Evolutionary conservation across 2,888 invertebrate species (phyloP).

Genomic region (Apodemia mormo): DNA sequence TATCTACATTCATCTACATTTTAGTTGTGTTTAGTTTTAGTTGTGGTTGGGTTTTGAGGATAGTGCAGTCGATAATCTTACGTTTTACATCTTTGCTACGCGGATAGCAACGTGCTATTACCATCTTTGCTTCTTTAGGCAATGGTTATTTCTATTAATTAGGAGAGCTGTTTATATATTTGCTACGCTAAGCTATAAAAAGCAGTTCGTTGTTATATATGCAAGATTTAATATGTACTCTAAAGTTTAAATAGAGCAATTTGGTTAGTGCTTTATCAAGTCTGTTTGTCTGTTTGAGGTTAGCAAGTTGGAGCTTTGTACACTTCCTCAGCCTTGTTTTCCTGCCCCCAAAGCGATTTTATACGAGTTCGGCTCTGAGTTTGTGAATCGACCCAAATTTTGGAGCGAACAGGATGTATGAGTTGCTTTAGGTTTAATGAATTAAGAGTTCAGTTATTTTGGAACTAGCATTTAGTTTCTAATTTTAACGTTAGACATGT

Average conservation of each 20-base stretch:
- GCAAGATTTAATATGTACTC: not conserved
- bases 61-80: too few relatives aligned
- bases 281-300: conserved; percentile 22
- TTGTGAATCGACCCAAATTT: conserved; percentile 14
- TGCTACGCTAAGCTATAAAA: too few relatives aligned
- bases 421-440: not conserved
- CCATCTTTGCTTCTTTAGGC: too few relatives aligned
- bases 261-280: not conserved
- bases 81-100: too few relatives aligned
- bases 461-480: not conserved
- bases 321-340: not conserved
- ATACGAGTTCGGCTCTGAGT: conserved; percentile 15
- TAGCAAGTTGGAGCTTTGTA: conserved; percentile 19
- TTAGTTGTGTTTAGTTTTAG: too few relatives aligned
- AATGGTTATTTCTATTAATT: too few relatives aligned
- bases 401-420: conserved; percentile 7
- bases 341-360: conserved; percentile 19
- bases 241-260: not conserved
- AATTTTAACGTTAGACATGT: not conserved
- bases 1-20: too few relatives aligned
- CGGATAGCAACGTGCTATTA: too few relatives aligned
- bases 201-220: too few relatives aligned
- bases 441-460: conserved; percentile 1
- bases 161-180: too few relatives aligned
- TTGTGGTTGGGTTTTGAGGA: too few relatives aligned